Evolutionary conservation across 2,113 vertebrate genomes (phyloP), one percentile per base, ranked within the genome.

Genomic region (Brachirus orientalis): DNA sequence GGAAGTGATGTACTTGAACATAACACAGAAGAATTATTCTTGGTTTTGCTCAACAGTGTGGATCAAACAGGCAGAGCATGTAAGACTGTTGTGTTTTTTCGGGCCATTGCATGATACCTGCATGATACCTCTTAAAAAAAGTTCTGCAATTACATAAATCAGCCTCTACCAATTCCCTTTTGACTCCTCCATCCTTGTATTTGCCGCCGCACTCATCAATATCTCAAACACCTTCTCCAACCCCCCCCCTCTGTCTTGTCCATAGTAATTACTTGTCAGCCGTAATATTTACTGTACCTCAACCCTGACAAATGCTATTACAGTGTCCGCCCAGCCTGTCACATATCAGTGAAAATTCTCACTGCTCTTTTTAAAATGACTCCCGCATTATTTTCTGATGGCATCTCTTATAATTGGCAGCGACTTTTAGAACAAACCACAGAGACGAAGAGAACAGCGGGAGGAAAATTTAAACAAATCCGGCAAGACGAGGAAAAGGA

Each of bases 381-480:
- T 40, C 11, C 22, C 0, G 6, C 44, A n/a, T 54, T 69, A 43
- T 58, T 72, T 73, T 54, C 41, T 48, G 37, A 61, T 4, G 5
- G 4, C 19, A 36, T 74, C 53, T 69, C 38, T 47, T 17, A 63
- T 79, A 82, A 76, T 79, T 82, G 79, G 67, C 63, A 46, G 55
- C 4, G 46, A 59, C 46, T 43, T 65, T 67, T 57, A 52, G 63
- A 64, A 50, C 52, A 76, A 72, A 45, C 35, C 63, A 46, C 44
- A 9, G 60, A 69, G 66, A 72, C 63, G 69, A 61, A 69, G 47
- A 13, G 55, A 81, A 62, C 50, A 59, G 75, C 72, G 71, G 69
- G 71, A 81, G 63, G 46, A 82, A 63, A 54, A 66, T 72, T 65
- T 41, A 75, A 76, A 69, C 38, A 48, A 54, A 59, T 71, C 41